These are phyloP conservation scores for Apeira syringaria DNA, from an alignment of 2,888 invertebrate genomes.

Conservation along the genomic window DNA sequence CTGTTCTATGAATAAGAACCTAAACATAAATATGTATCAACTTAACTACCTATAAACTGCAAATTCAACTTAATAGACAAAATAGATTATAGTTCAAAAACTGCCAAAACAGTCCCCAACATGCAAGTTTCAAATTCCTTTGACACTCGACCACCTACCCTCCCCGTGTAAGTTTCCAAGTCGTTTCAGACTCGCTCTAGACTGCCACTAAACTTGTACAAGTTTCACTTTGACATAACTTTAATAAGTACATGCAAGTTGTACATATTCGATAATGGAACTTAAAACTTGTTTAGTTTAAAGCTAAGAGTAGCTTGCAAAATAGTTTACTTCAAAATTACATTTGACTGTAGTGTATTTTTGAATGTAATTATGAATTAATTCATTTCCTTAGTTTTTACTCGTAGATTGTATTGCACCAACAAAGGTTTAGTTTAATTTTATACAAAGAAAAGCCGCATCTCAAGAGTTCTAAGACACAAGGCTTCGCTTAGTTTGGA, in stretches of 20 bases:
- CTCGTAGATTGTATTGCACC: no score
- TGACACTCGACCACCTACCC: constrained; percentile 8
- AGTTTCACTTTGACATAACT: constrained; percentile 23
- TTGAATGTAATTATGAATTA: no score
- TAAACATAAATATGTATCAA: no score
- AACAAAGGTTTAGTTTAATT: no score
- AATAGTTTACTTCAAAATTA: no score
- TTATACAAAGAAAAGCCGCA: no score
- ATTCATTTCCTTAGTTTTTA: no score
- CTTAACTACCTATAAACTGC: no score
- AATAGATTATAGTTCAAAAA: constrained; percentile 1
- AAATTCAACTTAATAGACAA: not conserved
- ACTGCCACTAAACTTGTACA: constrained; percentile 7
- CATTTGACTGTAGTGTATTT: no score
- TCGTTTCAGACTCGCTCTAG: constrained; percentile 6
- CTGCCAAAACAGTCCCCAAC: not conserved
- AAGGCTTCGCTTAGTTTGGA: no score
- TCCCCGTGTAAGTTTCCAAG: constrained; percentile 9
- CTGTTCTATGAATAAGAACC: no score
- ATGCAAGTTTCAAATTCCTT: constrained; percentile 15
- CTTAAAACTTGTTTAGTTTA: constrained; percentile 3
- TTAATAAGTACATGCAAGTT: constrained; percentile 14
- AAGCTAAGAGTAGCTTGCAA: not conserved
- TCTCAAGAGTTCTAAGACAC: no score
- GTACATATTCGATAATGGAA: constrained; percentile 11